Conservation (phyloP, 2,888 invertebrate genomes). For the Nemapogon koenigi region DNA sequence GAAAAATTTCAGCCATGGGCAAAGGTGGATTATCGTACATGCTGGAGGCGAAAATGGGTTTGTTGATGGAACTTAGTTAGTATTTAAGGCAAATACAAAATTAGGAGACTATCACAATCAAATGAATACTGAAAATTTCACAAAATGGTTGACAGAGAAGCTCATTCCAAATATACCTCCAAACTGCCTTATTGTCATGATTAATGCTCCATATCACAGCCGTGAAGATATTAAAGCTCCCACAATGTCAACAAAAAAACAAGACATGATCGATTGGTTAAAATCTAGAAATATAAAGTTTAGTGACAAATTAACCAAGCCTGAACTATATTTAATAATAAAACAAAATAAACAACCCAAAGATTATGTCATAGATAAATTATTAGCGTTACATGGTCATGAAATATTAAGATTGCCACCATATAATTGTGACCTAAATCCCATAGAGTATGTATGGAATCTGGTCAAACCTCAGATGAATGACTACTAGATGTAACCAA, state of each 20-base stretch:
- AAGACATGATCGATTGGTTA: constrained; percentile 19
- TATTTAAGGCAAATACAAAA: constrained; percentile 11
- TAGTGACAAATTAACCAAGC: constrained; percentile 18
- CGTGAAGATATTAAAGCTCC: constrained; percentile 10
- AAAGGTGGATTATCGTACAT: constrained; percentile 9
- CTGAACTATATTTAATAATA: constrained; percentile 18
- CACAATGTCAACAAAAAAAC: constrained; percentile 17
- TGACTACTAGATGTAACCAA: no score
- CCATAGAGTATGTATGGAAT: constrained; percentile 22
- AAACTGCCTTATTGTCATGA: constrained; percentile 12
- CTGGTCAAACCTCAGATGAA: constrained; percentile 14
- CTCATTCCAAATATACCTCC: constrained; percentile 10
- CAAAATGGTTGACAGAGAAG: constrained; percentile 16
- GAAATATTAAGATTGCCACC: constrained; percentile 26
- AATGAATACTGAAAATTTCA: constrained; percentile 14
- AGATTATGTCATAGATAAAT: constrained; percentile 23
- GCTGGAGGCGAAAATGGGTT: constrained; percentile 16
- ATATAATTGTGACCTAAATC: constrained; percentile 26
- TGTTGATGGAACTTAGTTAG: constrained; percentile 11
- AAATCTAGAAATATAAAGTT: constrained; percentile 18
- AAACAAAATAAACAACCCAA: constrained; percentile 17
- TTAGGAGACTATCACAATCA: constrained; percentile 14
- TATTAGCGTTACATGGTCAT: constrained; percentile 22
- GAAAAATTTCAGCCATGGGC: no score
- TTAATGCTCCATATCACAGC: constrained; percentile 11